These are phyloP conservation scores for Euzophera pinguis DNA, from an alignment of 2,888 invertebrate species.

Conservation along the genomic window DNA sequence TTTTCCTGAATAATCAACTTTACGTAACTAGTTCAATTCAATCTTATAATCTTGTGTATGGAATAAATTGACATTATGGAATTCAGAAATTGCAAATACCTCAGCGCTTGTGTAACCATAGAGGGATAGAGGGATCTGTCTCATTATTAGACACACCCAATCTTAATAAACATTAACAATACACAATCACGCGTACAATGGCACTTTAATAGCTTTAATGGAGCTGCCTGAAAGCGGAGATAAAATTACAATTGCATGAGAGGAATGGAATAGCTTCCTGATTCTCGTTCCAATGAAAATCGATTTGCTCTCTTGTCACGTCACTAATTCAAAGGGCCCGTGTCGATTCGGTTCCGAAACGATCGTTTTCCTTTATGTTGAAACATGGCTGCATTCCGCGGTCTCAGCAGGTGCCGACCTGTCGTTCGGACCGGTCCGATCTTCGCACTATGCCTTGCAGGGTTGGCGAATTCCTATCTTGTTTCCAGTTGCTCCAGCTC, in stretches of 20 bases:
- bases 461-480: constrained; percentile 22
- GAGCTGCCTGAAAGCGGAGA: constrained; percentile 17
- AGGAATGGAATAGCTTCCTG: constrained; percentile 8
- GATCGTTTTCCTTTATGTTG: constrained; percentile 27
- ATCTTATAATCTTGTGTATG: no score
- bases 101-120: no score
- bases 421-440: constrained; percentile 56
- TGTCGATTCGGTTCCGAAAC: constrained; percentile 16
- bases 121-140: no score
- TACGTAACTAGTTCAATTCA: no score
- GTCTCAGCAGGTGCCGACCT: constrained; percentile 66
- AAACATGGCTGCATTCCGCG: constrained; percentile 58
- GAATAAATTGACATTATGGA: no score
- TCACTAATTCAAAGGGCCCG: constrained; percentile 9
- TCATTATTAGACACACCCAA: no score
- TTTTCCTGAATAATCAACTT: no score
- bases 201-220: constrained; percentile 27
- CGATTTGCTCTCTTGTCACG: constrained; percentile 7
- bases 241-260: constrained; percentile 9
- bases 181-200: constrained; percentile 19
- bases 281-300: constrained; percentile 8
- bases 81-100: no score
- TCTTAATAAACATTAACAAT: background rate
- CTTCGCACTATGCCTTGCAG: constrained; percentile 30
- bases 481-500: background rate